A percentile compares a stretch with the other conserved stretches of the same genome.
phyloP scores from a whole-genome alignment of 1,140 invertebrate species.

The Lepidostoma basale region DNA sequence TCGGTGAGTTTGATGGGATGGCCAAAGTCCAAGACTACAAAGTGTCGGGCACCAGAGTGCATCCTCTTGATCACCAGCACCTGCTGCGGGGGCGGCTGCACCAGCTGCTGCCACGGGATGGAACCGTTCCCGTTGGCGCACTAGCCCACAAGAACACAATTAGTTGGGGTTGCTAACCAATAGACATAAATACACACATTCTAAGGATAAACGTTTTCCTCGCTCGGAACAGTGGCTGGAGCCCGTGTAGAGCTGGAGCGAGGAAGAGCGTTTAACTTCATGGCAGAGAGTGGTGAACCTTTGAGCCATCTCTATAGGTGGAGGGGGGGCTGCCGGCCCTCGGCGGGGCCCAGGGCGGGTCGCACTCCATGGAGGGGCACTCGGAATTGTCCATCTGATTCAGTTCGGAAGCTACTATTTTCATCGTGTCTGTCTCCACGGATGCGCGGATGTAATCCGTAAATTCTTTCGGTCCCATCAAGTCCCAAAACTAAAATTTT shows the following conservation, averaged over 20 bases:
- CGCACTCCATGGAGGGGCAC: slow-evolving; percentile 35
- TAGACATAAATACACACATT: background rate
- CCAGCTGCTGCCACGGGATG: slow-evolving; percentile 76
- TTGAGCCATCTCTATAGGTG: slow-evolving; percentile 39
- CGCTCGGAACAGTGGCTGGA: too few relatives aligned
- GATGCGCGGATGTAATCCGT: slow-evolving; percentile 31
- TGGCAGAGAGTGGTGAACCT: too few relatives aligned
- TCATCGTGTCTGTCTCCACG: slow-evolving; percentile 31
- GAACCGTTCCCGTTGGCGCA: slow-evolving; percentile 48
- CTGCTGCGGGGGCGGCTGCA: slow-evolving; percentile 78
- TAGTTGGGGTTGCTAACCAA: too few relatives aligned
- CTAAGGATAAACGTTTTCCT: too few relatives aligned
- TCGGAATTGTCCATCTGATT: slow-evolving; percentile 40
- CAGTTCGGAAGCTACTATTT: slow-evolving; percentile 28
- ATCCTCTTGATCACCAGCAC: slow-evolving; percentile 91
- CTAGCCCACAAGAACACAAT: too few relatives aligned
- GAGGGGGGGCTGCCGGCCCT: slow-evolving; percentile 29
- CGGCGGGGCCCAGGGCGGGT: slow-evolving; percentile 22
- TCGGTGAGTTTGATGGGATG: slow-evolving; percentile 85
- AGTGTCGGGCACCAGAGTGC: slow-evolving; percentile 86
- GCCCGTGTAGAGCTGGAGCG: too few relatives aligned
- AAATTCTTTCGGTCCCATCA: slow-evolving; percentile 34
- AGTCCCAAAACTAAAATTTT: slow-evolving; percentile 42
- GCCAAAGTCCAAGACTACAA: slow-evolving; percentile 91
- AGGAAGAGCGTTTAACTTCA: too few relatives aligned